phyloP scores from a whole-genome alignment of 2,113 vertebrate genomes.

The mouse (Mus musculus) region GRCm39 chr5:30297001-30297500 shows the following conservation, averaged over 20 bases:
- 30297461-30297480: not conserved
- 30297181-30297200: not conserved
- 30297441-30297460: no score
- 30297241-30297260: not conserved
- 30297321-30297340: not conserved
- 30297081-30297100: not conserved
- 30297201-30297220: not conserved
- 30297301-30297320: not conserved
- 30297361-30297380: not conserved
- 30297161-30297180: not conserved
- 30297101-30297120: not conserved
- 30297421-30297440: not conserved
- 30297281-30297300: not conserved
- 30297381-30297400: fast-evolving
- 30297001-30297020: not conserved
- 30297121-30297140: not conserved
- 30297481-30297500: not conserved
- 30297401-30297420: not conserved
- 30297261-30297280: fast-evolving
- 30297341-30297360: not conserved
- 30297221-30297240: not conserved
- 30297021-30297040: not conserved
- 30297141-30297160: not conserved
- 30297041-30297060: not conserved
- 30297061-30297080: not conserved